These are phyloP conservation scores for Papilio dardanus DNA, from an alignment of 1,140 invertebrate genomes.

Conservation along the genomic window DNA sequence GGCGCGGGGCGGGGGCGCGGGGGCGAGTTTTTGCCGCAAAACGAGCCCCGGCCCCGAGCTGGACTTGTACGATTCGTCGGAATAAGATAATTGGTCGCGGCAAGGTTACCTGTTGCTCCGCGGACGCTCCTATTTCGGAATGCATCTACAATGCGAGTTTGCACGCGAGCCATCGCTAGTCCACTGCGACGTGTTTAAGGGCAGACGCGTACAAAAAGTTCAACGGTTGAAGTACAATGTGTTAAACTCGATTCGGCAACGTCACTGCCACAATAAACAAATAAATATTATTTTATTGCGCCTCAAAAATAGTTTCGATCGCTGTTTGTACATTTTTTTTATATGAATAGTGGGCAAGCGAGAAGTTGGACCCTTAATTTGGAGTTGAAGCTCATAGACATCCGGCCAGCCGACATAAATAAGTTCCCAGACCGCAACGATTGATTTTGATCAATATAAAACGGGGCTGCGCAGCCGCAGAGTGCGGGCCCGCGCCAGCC, in stretches of 20 bases:
- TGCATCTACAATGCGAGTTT: slow-evolving; percentile 13
- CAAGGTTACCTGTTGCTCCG: slow-evolving; percentile 13
- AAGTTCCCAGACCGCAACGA: background rate
- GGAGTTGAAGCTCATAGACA: no score
- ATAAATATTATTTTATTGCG: background rate
- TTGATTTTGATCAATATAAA: slow-evolving; percentile 8
- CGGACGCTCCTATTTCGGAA: slow-evolving; percentile 25
- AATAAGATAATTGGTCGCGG: slow-evolving; percentile 10
- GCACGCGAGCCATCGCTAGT: background rate
- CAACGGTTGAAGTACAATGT: background rate
- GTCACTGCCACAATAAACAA: background rate
- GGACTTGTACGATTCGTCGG: slow-evolving; percentile 11
- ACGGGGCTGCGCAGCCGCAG: background rate
- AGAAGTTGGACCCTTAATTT: no score
- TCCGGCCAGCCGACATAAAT: no score
- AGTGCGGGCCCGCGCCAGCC: background rate
- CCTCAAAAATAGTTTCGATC: background rate
- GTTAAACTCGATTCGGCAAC: background rate
- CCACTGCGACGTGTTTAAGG: background rate
- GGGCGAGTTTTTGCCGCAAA: background rate
- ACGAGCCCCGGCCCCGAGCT: background rate
- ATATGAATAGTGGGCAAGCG: no score
- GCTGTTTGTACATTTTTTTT: background rate
- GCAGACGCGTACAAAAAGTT: background rate
- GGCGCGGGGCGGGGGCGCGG: background rate